Evolutionary conservation across 2,888 invertebrate species (phyloP), one percentile per base, ranked within the genome.

Genomic region (Himalopsyche japonica): DNA sequence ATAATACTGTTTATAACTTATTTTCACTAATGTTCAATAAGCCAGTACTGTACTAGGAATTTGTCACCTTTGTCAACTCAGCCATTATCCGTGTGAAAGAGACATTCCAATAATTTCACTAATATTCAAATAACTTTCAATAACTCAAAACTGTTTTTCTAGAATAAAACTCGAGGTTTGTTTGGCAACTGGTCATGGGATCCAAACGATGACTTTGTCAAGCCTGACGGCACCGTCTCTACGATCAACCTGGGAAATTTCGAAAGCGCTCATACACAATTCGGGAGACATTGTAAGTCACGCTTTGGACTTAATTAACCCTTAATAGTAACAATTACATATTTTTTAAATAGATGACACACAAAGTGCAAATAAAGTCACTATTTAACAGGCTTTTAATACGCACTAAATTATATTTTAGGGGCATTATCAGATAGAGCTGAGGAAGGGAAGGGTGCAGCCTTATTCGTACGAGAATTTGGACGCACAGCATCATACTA

Each of bases 101-200:
- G 37, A 37, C n/a, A n/a, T 37, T 37, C 37, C 10, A 37, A 8
- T 37, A 37, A 37, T 37, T 37, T 37, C 37, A 37, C 37, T 37
- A 8, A 37, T 8, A 37, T 5, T 8, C 1, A 37, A 37, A 37
- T 37, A 32, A 32, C 32, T 32, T 32, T 32, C 32, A 6, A 32
- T 32, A 32, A 32, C n/a, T n/a, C n/a, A n/a, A n/a, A 7, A 7
- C 6, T 15, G 83, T 86, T 82, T 78, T 89, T 91, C 15, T 89
- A 98, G 98, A 98, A 98, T 89, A 96, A 96, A 94, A 98, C 98
- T 0, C 91, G 94, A 85, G 98, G 98, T 0, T 91, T 98, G 0
- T 94, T 98, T 88, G 98, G 98, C 0, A 98, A 97, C 88, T 98
- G 97, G 97, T 97, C 97, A 85, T 94, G 96, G 88, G 95, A 97